Percentiles rank a stretch among this genome's conserved stretches.
phyloP scores from a whole-genome alignment of 2,888 invertebrate species.

The Papilio elwesi region DNA sequence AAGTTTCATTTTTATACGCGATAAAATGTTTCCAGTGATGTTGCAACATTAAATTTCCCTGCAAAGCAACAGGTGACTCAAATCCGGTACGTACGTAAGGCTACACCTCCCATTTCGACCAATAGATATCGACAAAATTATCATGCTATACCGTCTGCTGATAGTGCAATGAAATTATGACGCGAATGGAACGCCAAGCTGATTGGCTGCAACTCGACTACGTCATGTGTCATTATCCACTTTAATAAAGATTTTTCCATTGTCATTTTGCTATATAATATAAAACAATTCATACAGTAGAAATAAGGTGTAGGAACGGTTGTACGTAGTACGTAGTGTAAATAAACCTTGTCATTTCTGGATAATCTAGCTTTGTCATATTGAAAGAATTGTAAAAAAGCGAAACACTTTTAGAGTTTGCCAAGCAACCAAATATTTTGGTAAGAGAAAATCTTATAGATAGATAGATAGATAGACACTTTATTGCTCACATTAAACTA shows the following conservation, averaged over 20 bases:
- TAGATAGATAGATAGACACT: no score
- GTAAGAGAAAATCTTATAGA: no score
- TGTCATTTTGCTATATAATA: not conserved
- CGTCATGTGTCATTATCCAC: constrained; percentile 4
- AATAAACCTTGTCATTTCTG: no score
- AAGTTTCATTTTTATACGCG: no score
- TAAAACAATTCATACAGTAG: no score
- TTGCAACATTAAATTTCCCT: constrained; percentile 1
- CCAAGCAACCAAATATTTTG: no score
- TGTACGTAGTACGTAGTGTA: no score
- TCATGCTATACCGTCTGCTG: constrained; percentile 2
- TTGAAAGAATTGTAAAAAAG: no score
- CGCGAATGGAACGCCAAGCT: not conserved
- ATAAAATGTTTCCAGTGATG: not conserved
- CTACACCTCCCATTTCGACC: constrained; percentile 8
- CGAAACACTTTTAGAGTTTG: no score
- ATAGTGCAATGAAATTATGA: not conserved
- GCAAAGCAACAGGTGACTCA: not conserved
- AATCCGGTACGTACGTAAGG: not conserved
- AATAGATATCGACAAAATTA: constrained; percentile 18
- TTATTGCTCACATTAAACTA: no score
- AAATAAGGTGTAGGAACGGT: no score
- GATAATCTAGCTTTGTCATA: no score
- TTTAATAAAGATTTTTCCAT: not conserved
- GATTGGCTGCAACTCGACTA: not conserved